Conservation (phyloP, 2,113 vertebrate species). For the Pipa parva region DNA sequence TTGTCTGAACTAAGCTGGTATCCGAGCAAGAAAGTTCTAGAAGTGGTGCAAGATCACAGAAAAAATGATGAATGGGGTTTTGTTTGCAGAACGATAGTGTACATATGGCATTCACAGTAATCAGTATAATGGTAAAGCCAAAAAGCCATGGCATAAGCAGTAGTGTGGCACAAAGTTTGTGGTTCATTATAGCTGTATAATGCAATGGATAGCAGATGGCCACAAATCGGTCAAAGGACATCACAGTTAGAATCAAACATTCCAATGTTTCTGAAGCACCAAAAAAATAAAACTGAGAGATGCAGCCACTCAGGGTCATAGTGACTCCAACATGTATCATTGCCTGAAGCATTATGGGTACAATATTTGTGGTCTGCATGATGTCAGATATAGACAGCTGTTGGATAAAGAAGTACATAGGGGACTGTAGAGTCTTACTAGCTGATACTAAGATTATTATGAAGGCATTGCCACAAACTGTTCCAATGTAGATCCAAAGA, state of each 20-base stretch:
- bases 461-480: constrained; percentile 44
- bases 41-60: constrained; percentile 6
- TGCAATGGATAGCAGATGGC: constrained; percentile 48
- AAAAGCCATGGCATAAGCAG: background rate
- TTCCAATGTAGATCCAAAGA: constrained; percentile 37
- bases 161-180: constrained; percentile 27
- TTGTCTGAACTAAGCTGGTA: background rate
- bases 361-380: background rate
- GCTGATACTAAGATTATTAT: constrained; percentile 40
- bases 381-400: constrained; percentile 33
- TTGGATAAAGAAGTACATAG: constrained; percentile 52
- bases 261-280: constrained; percentile 37
- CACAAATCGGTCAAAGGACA: constrained; percentile 47
- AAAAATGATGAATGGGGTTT: constrained; percentile 20
- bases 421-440: constrained; percentile 32
- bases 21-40: constrained; percentile 15
- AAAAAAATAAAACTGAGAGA: constrained; percentile 48
- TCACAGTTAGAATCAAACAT: constrained; percentile 44
- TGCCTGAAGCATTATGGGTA: background rate
- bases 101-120: background rate
- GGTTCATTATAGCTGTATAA: constrained; percentile 43
- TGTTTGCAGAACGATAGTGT: background rate
- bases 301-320: constrained; percentile 37
- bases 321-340: background rate
- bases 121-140: background rate